Evolutionary conservation across 2,888 invertebrate species (phyloP).

Genomic region (Prenolepis imparis): DNA sequence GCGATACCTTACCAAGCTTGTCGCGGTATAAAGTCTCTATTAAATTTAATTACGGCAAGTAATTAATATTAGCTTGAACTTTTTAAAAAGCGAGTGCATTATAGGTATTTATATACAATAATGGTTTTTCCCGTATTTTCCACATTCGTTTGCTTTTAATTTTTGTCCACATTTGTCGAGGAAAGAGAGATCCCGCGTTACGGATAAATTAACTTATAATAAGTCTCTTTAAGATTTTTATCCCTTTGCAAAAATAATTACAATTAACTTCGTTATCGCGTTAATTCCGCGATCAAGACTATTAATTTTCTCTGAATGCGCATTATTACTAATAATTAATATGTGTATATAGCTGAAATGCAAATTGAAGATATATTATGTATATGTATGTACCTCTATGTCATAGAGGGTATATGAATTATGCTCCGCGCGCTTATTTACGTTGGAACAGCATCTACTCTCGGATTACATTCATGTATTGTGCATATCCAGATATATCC

Average conservation of each 20-base stretch:
- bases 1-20: slow-evolving; percentile 38
- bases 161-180: not conserved
- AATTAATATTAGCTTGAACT: slow-evolving; percentile 20
- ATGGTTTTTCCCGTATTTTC: not conserved
- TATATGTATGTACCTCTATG: not conserved
- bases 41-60: slow-evolving; percentile 47
- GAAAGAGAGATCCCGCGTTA: not conserved
- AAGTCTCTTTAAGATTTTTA: not conserved
- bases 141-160: not conserved
- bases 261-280: slow-evolving; percentile 22
- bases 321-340: slow-evolving; percentile 21
- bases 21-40: slow-evolving; percentile 38
- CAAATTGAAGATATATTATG: slow-evolving; percentile 5
- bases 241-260: not conserved
- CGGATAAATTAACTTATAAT: not conserved
- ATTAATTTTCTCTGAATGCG: not conserved
- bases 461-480: slow-evolving; percentile 43
- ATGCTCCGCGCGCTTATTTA: slow-evolving; percentile 33
- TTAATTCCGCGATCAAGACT: not conserved
- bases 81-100: not conserved
- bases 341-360: not conserved
- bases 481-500: slow-evolving; percentile 18
- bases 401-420: slow-evolving; percentile 29
- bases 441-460: slow-evolving; percentile 38
- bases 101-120: not conserved